phyloP scores from a whole-genome alignment of 2,888 invertebrate species.

The Blomia tropicalis region DNA sequence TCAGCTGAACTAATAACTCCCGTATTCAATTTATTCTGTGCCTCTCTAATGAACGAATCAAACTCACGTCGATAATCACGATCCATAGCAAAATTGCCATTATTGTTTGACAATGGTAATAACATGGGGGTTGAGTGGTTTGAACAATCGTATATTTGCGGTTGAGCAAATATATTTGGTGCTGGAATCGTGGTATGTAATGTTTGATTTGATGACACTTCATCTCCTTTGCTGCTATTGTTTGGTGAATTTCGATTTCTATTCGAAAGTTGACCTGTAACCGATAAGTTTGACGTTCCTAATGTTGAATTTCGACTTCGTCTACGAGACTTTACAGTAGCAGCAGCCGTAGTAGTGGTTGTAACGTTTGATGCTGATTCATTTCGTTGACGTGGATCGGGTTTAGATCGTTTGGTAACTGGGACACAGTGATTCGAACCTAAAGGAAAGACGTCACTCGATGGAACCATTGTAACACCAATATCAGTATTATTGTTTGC shows the following conservation, averaged over 20 bases:
- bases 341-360: too few relatives aligned
- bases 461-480: not conserved
- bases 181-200: constrained; percentile 3
- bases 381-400: not conserved
- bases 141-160: not conserved
- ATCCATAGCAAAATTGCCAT: constrained; percentile 8
- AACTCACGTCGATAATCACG: constrained; percentile 23
- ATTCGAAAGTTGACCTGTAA: too few relatives aligned
- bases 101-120: not conserved
- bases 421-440: not conserved
- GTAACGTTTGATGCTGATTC: too few relatives aligned
- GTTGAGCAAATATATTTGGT: constrained; percentile 20
- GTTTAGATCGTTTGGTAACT: constrained; percentile 1
- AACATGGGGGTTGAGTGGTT: not conserved
- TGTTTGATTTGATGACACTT: not conserved
- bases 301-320: not conserved
- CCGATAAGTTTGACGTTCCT: not conserved
- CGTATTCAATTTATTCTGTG: not conserved
- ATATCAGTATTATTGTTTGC: not conserved
- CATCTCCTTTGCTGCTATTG: not conserved
- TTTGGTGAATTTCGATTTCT: not conserved
- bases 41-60: constrained; percentile 16
- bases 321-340: not conserved
- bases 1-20: constrained; percentile 14
- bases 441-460: not conserved